Evolutionary conservation across 2,888 invertebrate species (phyloP).

Genomic region (Sepiola atlantica): DNA sequence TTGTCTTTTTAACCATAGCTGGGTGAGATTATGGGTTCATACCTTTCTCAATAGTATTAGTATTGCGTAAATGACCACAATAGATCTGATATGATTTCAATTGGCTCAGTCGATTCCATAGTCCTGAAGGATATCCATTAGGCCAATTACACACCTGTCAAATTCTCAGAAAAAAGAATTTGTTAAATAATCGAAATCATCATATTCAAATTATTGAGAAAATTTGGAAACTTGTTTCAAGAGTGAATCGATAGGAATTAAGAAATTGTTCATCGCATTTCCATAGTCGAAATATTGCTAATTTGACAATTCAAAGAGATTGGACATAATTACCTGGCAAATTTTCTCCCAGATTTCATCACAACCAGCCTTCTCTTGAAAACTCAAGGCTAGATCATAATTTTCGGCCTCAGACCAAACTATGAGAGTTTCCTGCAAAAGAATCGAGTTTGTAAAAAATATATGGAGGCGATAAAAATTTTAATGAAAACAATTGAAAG

Average conservation of each 20-base stretch:
- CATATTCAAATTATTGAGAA: background rate
- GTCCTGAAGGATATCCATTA: too few relatives aligned
- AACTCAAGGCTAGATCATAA: constrained; percentile 98
- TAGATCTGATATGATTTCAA: too few relatives aligned
- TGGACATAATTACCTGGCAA: constrained; percentile 83
- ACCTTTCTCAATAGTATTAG: too few relatives aligned
- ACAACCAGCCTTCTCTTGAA: constrained; percentile 99
- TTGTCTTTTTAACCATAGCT: too few relatives aligned
- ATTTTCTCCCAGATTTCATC: constrained; percentile 99
- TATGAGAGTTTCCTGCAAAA: constrained; percentile 91
- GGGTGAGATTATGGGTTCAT: too few relatives aligned
- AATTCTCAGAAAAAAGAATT: background rate
- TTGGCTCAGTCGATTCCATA: too few relatives aligned
- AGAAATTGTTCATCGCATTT: background rate
- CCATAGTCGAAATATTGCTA: background rate
- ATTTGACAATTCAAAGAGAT: background rate
- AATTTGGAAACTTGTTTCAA: background rate
- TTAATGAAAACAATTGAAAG: background rate
- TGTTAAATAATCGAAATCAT: background rate
- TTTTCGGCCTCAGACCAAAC: constrained; percentile 99
- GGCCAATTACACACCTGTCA: too few relatives aligned
- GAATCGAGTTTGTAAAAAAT: background rate
- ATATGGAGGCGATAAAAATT: background rate
- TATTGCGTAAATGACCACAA: too few relatives aligned
- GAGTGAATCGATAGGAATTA: background rate